Conservation (phyloP, 2,888 invertebrate species). For the Falcaria lacertinaria region DNA sequence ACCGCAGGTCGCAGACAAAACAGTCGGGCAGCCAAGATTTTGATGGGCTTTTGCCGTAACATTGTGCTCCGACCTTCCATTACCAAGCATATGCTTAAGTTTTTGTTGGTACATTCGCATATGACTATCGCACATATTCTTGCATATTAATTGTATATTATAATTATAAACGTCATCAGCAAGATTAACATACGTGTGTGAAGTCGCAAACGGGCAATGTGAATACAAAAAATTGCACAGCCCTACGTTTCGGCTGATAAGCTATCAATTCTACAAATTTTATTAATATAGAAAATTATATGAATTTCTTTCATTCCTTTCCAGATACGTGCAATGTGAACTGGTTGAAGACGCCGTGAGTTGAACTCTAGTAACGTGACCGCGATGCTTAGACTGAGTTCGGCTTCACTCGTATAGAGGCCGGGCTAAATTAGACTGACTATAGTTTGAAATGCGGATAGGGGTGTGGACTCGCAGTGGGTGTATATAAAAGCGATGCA, state of each 20-base stretch:
- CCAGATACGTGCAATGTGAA: conserved; percentile 50
- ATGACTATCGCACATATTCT: neutral
- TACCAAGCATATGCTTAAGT: neutral
- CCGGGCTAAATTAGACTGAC: conserved; percentile 19
- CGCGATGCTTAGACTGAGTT: conserved; percentile 44
- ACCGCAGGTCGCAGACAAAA: too few relatives aligned
- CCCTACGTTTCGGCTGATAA: neutral
- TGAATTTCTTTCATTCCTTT: neutral
- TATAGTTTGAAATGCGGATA: conserved; percentile 65
- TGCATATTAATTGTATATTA: neutral
- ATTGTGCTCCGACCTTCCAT: too few relatives aligned
- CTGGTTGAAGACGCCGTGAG: conserved; percentile 29
- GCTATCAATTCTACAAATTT: neutral
- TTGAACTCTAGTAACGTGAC: conserved; percentile 11
- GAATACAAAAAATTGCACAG: neutral
- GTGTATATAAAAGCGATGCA: conserved; percentile 75
- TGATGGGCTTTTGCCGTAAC: too few relatives aligned
- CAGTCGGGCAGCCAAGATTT: too few relatives aligned
- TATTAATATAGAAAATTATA: neutral
- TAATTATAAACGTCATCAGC: neutral
- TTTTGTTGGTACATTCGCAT: neutral
- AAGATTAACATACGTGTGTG: neutral
- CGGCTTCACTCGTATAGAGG: conserved; percentile 33
- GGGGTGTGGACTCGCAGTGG: conserved; percentile 69
- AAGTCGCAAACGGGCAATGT: too few relatives aligned